Conservation (phyloP, 2,888 invertebrate genomes). For the Rhagium mordax region DNA sequence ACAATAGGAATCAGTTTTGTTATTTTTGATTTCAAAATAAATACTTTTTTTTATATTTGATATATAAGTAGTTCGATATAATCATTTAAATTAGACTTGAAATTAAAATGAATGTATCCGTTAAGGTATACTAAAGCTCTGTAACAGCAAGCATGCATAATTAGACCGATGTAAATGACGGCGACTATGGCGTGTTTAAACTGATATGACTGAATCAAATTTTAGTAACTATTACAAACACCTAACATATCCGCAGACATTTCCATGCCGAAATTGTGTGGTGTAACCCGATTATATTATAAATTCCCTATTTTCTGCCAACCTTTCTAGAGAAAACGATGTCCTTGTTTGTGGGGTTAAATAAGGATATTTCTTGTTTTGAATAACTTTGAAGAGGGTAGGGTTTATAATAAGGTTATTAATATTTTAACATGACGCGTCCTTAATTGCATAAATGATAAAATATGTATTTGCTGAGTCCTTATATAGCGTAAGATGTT, state of each 20-base stretch:
- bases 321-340: not conserved
- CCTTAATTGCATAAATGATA: conserved; percentile 1
- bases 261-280: not conserved
- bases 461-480: not conserved
- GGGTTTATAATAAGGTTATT: conserved; percentile 3
- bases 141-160: not conserved
- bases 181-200: not conserved
- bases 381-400: not conserved
- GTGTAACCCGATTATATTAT: not conserved
- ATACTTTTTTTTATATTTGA: too few relatives aligned
- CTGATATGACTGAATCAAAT: not conserved
- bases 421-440: conserved; percentile 1
- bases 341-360: not conserved
- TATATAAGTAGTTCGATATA: too few relatives aligned
- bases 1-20: too few relatives aligned
- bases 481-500: not conserved
- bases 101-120: not conserved
- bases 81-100: too few relatives aligned
- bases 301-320: not conserved
- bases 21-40: too few relatives aligned
- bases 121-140: not conserved
- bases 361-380: not conserved
- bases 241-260: not conserved
- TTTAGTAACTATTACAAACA: not conserved
- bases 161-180: not conserved